Evolutionary conservation across 2,888 invertebrate genomes (phyloP), one percentile per base, ranked within the genome.

Genomic region (Agonum fuliginosum): DNA sequence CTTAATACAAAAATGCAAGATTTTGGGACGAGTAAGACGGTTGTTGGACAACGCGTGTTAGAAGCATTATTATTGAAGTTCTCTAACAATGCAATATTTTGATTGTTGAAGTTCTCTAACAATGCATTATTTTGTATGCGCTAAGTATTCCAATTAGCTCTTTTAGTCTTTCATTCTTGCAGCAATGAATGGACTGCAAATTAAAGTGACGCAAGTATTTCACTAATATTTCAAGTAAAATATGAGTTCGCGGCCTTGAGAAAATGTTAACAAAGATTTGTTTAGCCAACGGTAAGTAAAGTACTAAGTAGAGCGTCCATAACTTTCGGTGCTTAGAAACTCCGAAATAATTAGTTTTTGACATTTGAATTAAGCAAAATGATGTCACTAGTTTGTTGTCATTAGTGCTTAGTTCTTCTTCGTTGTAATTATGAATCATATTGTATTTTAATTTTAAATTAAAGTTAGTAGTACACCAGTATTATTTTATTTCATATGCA

Each of bases 231-330:
- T 69, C 43, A 41, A 19, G 43, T 41, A 37, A 69, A 69, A 69
- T 69, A 46, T 34, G 8, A 37, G 2, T 34, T 19, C 20, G 19
- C 19, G 71, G 24, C 71, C 71, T 71, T 71, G 71, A 46, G 27
- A 43, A 65, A 34, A 65, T 20, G 4, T 70, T 46, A 14, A 70
- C 43, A 70, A 70, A 71, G 34, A 71, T 14, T 62, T 62, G 48
- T 46, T 20, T 27, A 22, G 24, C 14, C 4, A 65, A 65, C 37
- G 12, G 54, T 54, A 65, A 58, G 14, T 58, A 27, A 27, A 58
- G 58, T 27, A 27, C 8, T 54, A 65, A 58, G 14, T 58, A 27
- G 58, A 58, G 58, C 58, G 58, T 12, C 48, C n/a, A n/a, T 48
- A 19, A 48, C 48, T 48, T 48, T 48, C 48, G 48, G 48, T 12